phyloP scores from a whole-genome alignment of 2,888 invertebrate genomes.

The Pilophorus perplexus region DNA sequence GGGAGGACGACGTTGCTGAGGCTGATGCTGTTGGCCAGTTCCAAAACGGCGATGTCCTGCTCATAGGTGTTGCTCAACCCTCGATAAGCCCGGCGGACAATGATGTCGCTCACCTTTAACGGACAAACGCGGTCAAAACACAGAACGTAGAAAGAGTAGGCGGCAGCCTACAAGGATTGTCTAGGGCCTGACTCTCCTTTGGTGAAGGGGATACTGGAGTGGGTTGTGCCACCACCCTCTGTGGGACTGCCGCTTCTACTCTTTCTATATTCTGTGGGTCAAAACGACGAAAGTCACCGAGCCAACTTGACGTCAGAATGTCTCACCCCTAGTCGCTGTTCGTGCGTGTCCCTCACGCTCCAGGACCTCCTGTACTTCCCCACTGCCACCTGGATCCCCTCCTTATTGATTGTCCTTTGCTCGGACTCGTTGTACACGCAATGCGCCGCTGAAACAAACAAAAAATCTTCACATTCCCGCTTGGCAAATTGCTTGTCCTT shows the following conservation, averaged over 20 bases:
- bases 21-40: slow-evolving; percentile 33
- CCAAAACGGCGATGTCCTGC: slow-evolving; percentile 45
- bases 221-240: too few species aligned
- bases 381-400: slow-evolving; percentile 50
- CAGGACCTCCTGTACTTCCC: slow-evolving; percentile 51
- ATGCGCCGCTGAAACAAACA: slow-evolving; percentile 52
- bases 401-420: slow-evolving; percentile 47
- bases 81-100: slow-evolving; percentile 37
- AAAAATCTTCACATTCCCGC: too few species aligned
- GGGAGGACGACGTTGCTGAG: slow-evolving; percentile 43
- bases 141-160: too few species aligned
- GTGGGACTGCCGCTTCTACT: too few species aligned
- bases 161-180: too few species aligned
- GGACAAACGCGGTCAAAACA: too few species aligned
- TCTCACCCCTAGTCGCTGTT: slow-evolving; percentile 40
- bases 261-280: too few species aligned
- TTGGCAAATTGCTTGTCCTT: too few species aligned
- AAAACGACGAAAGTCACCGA: too few species aligned
- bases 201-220: background rate
- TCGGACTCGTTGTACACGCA: slow-evolving; percentile 52
- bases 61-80: slow-evolving; percentile 43
- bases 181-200: background rate
- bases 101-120: slow-evolving; percentile 43
- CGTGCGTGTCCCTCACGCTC: slow-evolving; percentile 32
- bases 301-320: too few species aligned